Conservation (phyloP, 2,113 vertebrate genomes). For the Pteruthius melanotis region DNA sequence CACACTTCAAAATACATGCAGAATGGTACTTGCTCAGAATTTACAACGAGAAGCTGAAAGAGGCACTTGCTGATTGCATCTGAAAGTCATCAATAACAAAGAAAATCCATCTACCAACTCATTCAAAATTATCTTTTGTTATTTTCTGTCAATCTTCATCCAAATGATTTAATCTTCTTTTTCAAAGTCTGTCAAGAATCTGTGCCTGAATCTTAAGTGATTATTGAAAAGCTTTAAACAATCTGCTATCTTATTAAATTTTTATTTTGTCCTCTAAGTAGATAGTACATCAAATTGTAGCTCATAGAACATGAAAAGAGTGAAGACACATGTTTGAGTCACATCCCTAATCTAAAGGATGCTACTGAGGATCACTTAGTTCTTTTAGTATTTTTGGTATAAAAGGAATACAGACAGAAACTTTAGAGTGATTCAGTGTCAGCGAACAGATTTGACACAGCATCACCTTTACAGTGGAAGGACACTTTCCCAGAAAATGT, state of each 20-base stretch:
- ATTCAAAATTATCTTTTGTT: background rate
- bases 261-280: background rate
- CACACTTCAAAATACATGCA: background rate
- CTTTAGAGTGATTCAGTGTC: background rate
- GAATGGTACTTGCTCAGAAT: background rate
- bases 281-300: background rate
- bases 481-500: background rate
- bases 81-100: background rate
- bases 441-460: background rate
- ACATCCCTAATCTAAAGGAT: background rate
- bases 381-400: background rate
- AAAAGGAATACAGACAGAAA: background rate
- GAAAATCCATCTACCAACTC: background rate
- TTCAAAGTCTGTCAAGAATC: slow-evolving; percentile 1
- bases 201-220: background rate
- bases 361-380: background rate
- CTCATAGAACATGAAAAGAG: background rate
- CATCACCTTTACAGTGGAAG: background rate
- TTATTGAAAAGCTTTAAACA: background rate
- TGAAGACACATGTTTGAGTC: background rate
- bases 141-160: background rate
- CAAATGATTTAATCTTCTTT: background rate
- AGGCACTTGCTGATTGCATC: background rate
- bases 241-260: background rate
- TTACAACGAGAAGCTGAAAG: background rate